Evolutionary conservation across 2,888 invertebrate species (phyloP), one percentile per base, ranked within the genome.

Genomic region (Microctonus aethiopoides): DNA sequence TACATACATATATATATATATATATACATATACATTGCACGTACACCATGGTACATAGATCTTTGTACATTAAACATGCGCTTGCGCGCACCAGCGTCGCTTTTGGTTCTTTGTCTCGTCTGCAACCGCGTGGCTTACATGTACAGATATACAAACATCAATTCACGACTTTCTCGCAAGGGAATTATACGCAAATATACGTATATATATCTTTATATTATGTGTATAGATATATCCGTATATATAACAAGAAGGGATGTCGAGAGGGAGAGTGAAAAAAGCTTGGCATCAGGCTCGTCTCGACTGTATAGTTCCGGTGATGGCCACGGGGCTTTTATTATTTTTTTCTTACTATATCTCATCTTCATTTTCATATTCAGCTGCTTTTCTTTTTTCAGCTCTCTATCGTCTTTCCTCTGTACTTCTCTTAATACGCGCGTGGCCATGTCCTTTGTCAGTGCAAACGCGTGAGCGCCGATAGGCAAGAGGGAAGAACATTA

Each of bases 31-130:
- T 46, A 16, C 46, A 29, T 60, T 16, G 54, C n/a, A n/a, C n/a
- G n/a, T n/a, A n/a, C n/a, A n/a, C n/a, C n/a, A n/a, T n/a, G n/a
- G n/a, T n/a, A n/a, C n/a, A n/a, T n/a, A n/a, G n/a, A n/a, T n/a
- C n/a, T n/a, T n/a, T n/a, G n/a, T n/a, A n/a, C n/a, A n/a, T n/a
- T n/a, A n/a, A 67, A 36, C 64, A 71, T 16, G 71, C 70, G 70
- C 56, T 3, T 39, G 36, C 56, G 57, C 65, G 34, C 11, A 36
- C 13, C n/a, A 22, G 16, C 46, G 70, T 72, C 63, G 57, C 51
- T 54, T 59, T 20, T 65, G 66, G 66, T 67, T 71, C 76, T 76
- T 76, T 76, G 76, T 76, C 74, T 76, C 75, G 74, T 68, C 69
- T 61, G 36, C 24, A 22, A 41, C 46, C 54, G 59, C 67, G 68